Conservation (phyloP, 2,888 invertebrate genomes). For the Chalcosyrphus nemorum region DNA sequence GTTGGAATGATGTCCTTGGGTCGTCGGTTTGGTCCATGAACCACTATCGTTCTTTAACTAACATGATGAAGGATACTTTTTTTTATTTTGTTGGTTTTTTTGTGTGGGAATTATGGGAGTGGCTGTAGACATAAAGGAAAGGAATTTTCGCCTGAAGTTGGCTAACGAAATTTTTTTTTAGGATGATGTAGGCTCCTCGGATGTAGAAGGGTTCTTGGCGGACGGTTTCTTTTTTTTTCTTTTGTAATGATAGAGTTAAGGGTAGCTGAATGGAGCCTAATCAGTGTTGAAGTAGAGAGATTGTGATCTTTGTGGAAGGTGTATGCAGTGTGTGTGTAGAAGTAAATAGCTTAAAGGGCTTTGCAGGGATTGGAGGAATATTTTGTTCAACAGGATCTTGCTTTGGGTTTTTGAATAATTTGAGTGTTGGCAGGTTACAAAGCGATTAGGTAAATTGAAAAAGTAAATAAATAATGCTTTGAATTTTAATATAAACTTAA, state of each 20-base stretch:
- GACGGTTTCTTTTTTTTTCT: no score
- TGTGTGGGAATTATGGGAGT: not conserved
- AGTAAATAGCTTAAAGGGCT: conserved; percentile 20
- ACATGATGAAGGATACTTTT: conserved; percentile 17
- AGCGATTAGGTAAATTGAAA: conserved; percentile 1
- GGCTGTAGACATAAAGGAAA: conserved; percentile 37
- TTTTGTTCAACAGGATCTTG: not conserved
- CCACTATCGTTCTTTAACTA: conserved; percentile 42
- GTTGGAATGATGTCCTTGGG: conserved; percentile 27
- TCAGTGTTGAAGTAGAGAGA: conserved; percentile 51
- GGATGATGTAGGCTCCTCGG: not conserved
- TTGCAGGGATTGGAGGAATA: not conserved
- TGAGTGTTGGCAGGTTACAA: not conserved
- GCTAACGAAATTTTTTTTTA: conserved; percentile 34
- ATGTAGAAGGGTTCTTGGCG: conserved; percentile 17
- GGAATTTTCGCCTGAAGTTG: conserved; percentile 26
- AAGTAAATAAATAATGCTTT: not conserved
- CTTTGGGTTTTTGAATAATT: not conserved
- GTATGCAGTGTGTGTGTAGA: not conserved
- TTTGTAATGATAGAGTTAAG: conserved; percentile 10
- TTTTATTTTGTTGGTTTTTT: not conserved
- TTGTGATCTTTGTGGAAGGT: conserved; percentile 34
- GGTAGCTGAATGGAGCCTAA: conserved; percentile 36
- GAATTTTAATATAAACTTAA: not conserved
- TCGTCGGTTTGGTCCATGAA: conserved; percentile 9